These are phyloP conservation scores for Camelus bactrianus DNA, from an alignment of 2,113 vertebrate species.

Conservation along the genomic window DNA sequence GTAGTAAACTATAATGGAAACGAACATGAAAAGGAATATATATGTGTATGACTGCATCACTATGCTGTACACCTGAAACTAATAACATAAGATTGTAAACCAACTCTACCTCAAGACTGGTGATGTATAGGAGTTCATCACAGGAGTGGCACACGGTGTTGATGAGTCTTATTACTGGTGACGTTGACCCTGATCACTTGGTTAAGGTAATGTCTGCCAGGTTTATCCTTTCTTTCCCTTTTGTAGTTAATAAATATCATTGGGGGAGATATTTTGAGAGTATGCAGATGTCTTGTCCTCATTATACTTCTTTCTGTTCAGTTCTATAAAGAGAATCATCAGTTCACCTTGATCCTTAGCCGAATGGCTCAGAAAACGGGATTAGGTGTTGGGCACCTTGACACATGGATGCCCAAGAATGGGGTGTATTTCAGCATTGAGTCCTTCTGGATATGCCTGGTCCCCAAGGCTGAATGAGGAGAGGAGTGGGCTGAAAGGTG, in stretches of 20 bases:
- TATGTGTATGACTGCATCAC: too few species aligned
- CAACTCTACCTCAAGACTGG: too few species aligned
- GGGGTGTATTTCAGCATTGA: not conserved
- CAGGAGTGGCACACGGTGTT: not conserved
- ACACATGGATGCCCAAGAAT: not conserved
- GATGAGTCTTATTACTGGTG: not conserved
- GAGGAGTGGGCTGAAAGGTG: not conserved
- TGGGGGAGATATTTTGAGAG: not conserved
- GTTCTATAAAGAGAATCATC: constrained; percentile 3
- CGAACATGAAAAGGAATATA: too few species aligned
- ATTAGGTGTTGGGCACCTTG: not conserved
- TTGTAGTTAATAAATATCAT: not conserved
- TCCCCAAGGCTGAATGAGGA: not conserved
- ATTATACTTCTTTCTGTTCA: not conserved
- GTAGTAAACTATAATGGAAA: too few species aligned
- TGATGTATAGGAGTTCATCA: not conserved
- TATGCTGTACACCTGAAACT: too few species aligned
- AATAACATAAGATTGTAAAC: too few species aligned
- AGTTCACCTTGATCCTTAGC: constrained; percentile 11
- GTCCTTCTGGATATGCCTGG: not conserved
- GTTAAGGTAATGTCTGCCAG: not conserved
- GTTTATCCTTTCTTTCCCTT: not conserved
- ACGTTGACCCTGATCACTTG: not conserved
- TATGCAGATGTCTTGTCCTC: not conserved
- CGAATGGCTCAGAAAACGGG: not conserved